Evolutionary conservation across 2,888 invertebrate species (phyloP).

Genomic region (Trichopria drosophilae): DNA sequence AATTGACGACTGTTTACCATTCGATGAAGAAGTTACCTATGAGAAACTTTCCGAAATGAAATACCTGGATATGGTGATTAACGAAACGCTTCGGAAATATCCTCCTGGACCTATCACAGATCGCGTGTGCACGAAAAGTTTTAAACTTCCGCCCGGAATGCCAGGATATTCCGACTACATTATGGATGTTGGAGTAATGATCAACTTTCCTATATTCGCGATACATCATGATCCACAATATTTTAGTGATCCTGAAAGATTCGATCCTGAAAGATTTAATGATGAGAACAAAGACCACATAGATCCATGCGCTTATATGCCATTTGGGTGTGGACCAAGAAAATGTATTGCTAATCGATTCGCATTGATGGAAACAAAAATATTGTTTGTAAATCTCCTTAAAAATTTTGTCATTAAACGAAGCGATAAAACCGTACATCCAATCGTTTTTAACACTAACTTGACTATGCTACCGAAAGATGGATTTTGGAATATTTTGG

Average conservation of each 20-base stretch:
- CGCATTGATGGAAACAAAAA: constrained; percentile 36
- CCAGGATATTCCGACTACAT: constrained; percentile 42
- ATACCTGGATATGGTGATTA: constrained; percentile 62
- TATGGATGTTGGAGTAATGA: constrained; percentile 43
- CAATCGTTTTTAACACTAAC: constrained; percentile 40
- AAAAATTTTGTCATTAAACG: constrained; percentile 37
- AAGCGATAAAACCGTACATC: constrained; percentile 54
- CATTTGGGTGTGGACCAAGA: constrained; percentile 53
- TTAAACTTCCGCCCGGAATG: constrained; percentile 42
- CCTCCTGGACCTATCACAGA: constrained; percentile 47
- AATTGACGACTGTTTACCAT: constrained; percentile 44
- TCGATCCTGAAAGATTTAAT: constrained; percentile 55
- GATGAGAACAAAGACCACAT: constrained; percentile 45
- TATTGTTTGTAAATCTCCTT: constrained; percentile 35
- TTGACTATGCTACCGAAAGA: constrained; percentile 19
- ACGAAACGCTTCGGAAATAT: constrained; percentile 44
- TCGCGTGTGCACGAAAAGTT: constrained; percentile 43
- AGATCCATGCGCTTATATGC: constrained; percentile 44
- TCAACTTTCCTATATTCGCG: constrained; percentile 46
- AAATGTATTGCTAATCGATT: constrained; percentile 51
- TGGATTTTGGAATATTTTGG: constrained; percentile 33
- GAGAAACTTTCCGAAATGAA: constrained; percentile 58
- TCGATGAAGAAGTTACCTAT: constrained; percentile 52
- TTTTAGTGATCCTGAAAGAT: constrained; percentile 52
- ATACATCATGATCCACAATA: constrained; percentile 51